Percentiles rank a stretch among this genome's conserved stretches.
Evolutionary conservation across 2,113 vertebrate genomes (phyloP).

Genomic region (Xenopus laevis): DNA sequence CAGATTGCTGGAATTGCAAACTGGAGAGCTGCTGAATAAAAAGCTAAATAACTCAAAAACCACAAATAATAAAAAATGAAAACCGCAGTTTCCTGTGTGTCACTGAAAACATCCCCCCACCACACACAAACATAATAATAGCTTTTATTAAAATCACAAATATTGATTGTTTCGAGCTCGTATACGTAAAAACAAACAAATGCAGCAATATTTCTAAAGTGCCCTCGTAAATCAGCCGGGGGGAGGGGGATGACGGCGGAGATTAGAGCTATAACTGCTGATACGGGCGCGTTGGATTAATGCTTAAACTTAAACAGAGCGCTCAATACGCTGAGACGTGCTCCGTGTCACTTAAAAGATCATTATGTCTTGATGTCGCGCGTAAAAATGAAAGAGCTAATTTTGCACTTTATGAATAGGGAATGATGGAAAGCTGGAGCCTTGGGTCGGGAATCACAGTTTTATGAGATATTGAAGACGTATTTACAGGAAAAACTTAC

Average conservation of each 20-base stretch:
- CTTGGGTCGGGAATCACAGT: no score
- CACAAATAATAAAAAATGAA: no score
- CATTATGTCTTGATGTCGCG: constrained; percentile 13
- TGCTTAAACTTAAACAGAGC: constrained; percentile 35
- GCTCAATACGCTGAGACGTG: constrained; percentile 30
- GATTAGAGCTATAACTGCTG: constrained; percentile 21
- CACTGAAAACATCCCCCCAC: no score
- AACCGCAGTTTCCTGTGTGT: no score
- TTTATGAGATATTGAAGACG: no score
- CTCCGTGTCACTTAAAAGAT: constrained; percentile 19
- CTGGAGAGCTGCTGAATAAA: no score
- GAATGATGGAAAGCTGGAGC: no score
- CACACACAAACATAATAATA: no score
- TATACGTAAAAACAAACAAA: constrained; percentile 5
- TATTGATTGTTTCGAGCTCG: constrained; percentile 6
- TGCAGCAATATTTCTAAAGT: constrained; percentile 35
- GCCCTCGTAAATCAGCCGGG: constrained; percentile 24
- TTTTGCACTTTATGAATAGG: background rate
- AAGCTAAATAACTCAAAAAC: no score
- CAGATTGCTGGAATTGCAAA: no score
- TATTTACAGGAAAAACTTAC: no score
- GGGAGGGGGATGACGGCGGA: background rate
- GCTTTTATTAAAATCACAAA: constrained; percentile 22
- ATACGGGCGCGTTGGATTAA: constrained; percentile 32
- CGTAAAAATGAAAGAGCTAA: constrained; percentile 7